Percentiles rank a stretch among this genome's conserved stretches.
These are phyloP conservation scores for Acyrthosiphon pisum DNA, from an alignment of 1,140 invertebrate species.

Conservation along the genomic window DNA sequence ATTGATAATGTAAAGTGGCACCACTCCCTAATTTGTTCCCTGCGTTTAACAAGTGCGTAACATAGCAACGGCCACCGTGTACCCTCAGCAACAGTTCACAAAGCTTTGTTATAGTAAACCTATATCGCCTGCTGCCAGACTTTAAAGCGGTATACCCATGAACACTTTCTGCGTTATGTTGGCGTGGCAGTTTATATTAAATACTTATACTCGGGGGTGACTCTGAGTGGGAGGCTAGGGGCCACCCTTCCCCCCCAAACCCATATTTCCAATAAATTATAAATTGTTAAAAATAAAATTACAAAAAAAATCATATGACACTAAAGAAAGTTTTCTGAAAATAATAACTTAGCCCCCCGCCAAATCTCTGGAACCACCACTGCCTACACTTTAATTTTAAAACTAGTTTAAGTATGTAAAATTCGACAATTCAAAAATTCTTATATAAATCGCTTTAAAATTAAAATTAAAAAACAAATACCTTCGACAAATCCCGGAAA, in stretches of 20 bases:
- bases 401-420: background rate
- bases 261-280: too few species aligned
- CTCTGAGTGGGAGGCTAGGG: too few species aligned
- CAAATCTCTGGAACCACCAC: too few species aligned
- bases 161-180: background rate
- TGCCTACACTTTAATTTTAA: too few species aligned
- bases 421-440: background rate
- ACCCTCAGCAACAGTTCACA: background rate
- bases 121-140: too few species aligned
- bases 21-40: background rate
- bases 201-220: too few species aligned
- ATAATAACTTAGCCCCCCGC: too few species aligned
- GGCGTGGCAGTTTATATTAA: background rate
- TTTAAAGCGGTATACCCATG: too few species aligned
- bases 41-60: background rate
- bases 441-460: background rate
- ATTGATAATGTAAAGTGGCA: background rate
- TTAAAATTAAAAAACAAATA: background rate
- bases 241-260: too few species aligned
- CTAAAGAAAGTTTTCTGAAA: too few species aligned
- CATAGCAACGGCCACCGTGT: background rate
- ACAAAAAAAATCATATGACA: too few species aligned
- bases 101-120: background rate
- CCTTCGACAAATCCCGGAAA: background rate
- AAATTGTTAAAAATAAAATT: too few species aligned